phyloP scores from a whole-genome alignment of 2,113 vertebrate species.

The Syrrhaptes paradoxus region DNA sequence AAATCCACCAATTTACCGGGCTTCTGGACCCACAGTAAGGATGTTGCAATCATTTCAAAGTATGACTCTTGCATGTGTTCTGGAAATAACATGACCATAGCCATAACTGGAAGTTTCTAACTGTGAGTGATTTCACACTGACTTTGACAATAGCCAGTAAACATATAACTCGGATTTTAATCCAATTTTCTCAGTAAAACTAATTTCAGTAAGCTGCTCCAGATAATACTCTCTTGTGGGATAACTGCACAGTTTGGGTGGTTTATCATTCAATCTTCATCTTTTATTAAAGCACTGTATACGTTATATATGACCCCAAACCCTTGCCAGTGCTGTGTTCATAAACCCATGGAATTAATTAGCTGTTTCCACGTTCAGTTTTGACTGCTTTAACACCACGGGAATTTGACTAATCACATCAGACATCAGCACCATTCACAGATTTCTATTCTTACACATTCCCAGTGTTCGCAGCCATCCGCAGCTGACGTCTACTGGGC shows the following conservation, averaged over 20 bases:
- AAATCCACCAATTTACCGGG: not conserved
- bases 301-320: not conserved
- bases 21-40: not conserved
- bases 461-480: not conserved
- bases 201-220: not conserved
- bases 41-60: slow-evolving; percentile 28
- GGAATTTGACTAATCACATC: slow-evolving; percentile 23
- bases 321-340: not conserved
- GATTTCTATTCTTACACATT: not conserved
- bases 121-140: slow-evolving; percentile 21
- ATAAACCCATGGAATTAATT: slow-evolving; percentile 33
- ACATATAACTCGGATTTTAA: slow-evolving; percentile 15
- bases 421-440: slow-evolving; percentile 1
- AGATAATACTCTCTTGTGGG: slow-evolving; percentile 18
- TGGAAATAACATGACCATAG: slow-evolving; percentile 24
- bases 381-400: not conserved
- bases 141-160: slow-evolving; percentile 37
- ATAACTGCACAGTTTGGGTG: slow-evolving; percentile 11
- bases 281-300: not conserved
- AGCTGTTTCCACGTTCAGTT: not conserved
- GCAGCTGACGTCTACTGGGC: fast-evolving
- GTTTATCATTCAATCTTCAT: slow-evolving; percentile 16
- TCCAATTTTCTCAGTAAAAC: not conserved
- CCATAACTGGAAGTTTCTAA: slow-evolving; percentile 7
- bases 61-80: not conserved